Percentiles rank a stretch among this genome's conserved stretches.
Conservation (phyloP, 2,888 invertebrate species). For the Myopa tessellatipennis region DNA sequence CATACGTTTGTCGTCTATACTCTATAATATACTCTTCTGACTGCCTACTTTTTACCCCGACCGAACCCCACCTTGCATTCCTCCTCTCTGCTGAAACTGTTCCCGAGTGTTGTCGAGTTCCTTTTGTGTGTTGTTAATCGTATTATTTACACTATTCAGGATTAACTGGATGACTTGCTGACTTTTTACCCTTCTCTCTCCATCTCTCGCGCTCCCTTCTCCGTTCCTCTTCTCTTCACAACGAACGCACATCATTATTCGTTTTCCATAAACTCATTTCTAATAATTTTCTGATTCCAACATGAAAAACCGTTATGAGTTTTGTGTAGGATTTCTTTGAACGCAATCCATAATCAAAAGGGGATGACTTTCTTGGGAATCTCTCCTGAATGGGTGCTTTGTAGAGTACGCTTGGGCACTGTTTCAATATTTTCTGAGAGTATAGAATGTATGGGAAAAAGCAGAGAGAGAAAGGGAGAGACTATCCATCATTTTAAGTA, state of each 20-base stretch:
- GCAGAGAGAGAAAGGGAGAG: not conserved
- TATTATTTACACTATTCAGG: constrained; percentile 69
- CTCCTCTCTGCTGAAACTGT: constrained; percentile 29
- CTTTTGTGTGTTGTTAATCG: constrained; percentile 63
- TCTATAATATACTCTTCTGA: not conserved
- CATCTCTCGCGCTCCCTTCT: not conserved
- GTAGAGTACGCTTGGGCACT: constrained; percentile 6
- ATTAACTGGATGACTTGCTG: constrained; percentile 65
- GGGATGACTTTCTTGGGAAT: constrained; percentile 13
- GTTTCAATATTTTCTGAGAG: not conserved
- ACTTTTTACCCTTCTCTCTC: constrained; percentile 38
- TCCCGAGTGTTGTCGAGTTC: not conserved
- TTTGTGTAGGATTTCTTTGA: not conserved
- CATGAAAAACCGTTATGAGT: constrained; percentile 12
- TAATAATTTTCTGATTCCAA: constrained; percentile 21
- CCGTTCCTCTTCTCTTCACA: not conserved
- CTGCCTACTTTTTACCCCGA: not conserved
- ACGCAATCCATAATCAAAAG: not conserved
- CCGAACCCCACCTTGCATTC: not conserved
- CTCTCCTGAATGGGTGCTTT: constrained; percentile 6
- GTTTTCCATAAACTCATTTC: constrained; percentile 30
- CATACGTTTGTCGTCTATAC: not conserved
- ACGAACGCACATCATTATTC: constrained; percentile 14
- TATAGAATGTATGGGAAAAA: not conserved
- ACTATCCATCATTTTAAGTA: too few relatives aligned